Evolutionary conservation across 2,888 invertebrate species (phyloP).

Genomic region (Anoplius nigerrimus): DNA sequence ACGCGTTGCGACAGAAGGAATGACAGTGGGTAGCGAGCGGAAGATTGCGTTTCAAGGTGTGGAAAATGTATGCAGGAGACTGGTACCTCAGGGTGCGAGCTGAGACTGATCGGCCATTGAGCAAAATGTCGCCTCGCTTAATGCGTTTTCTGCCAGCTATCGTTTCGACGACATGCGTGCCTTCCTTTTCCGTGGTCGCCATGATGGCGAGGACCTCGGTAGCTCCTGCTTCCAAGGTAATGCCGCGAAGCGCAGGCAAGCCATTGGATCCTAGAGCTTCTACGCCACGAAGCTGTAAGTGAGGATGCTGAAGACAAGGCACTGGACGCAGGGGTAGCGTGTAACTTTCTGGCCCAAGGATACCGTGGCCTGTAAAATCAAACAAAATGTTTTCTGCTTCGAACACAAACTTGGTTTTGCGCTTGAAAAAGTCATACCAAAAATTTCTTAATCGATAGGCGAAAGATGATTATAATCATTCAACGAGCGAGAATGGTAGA

Average conservation of each 20-base stretch:
- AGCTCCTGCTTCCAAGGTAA: constrained; percentile 92
- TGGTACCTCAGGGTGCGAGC: constrained; percentile 79
- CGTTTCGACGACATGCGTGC: constrained; percentile 89
- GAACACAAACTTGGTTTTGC: no score
- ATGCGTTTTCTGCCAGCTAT: constrained; percentile 84
- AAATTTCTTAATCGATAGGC: no score
- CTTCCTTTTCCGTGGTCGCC: constrained; percentile 92
- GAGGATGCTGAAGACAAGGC: constrained; percentile 66
- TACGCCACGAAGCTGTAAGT: constrained; percentile 68
- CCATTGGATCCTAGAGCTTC: constrained; percentile 64
- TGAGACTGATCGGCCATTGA: constrained; percentile 91
- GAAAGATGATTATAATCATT: no score
- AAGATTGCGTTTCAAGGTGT: no score
- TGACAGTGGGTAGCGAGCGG: no score
- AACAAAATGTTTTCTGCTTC: no score
- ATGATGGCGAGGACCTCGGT: constrained; percentile 94
- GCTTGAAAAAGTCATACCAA: not conserved
- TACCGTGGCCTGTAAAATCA: constrained; percentile 39
- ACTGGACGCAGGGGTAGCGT: constrained; percentile 49
- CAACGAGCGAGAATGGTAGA: no score
- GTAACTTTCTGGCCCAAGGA: constrained; percentile 51
- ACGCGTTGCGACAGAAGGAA: no score
- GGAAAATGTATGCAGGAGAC: not conserved
- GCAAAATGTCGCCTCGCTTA: constrained; percentile 85
- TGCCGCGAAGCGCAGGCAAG: constrained; percentile 80